Evolutionary conservation across 2,888 invertebrate genomes (phyloP).

Genomic region (Coleophora deauratella): DNA sequence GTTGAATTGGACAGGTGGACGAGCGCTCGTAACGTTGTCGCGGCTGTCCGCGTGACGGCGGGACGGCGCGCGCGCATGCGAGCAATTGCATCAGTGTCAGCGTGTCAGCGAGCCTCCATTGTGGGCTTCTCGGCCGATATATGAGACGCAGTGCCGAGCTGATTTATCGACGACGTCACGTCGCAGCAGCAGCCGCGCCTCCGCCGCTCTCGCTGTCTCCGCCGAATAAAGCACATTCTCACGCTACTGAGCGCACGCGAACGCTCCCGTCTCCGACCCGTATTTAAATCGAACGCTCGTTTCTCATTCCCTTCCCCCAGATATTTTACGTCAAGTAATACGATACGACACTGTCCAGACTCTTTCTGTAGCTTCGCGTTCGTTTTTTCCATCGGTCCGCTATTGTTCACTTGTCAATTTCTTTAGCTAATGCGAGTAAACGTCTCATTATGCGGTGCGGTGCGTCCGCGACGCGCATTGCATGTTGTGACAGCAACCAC

Average conservation of each 20-base stretch:
- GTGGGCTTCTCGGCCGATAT: slow-evolving; percentile 56
- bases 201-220: slow-evolving; percentile 20
- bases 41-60: slow-evolving; percentile 33
- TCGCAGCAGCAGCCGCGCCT: slow-evolving; percentile 45
- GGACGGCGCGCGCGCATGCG: slow-evolving; percentile 52
- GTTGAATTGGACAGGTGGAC: slow-evolving; percentile 29
- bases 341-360: slow-evolving; percentile 73
- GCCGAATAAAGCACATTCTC: slow-evolving; percentile 70
- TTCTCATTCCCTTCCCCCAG: slow-evolving; percentile 71
- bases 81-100: slow-evolving; percentile 66
- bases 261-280: slow-evolving; percentile 58
- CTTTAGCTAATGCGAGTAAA: slow-evolving; percentile 75
- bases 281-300: slow-evolving; percentile 69
- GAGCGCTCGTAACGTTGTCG: slow-evolving; percentile 29
- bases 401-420: slow-evolving; percentile 75
- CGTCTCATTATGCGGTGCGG: slow-evolving; percentile 73
- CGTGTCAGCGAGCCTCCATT: slow-evolving; percentile 57
- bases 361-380: slow-evolving; percentile 66
- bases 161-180: slow-evolving; percentile 65
- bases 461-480: slow-evolving; percentile 69
- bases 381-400: slow-evolving; percentile 61
- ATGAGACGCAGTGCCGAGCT: slow-evolving; percentile 49
- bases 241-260: slow-evolving; percentile 72
- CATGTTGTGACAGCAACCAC: slow-evolving; percentile 74
- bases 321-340: slow-evolving; percentile 73